Evolutionary conservation across 2,888 invertebrate species (phyloP), one percentile per base, ranked within the genome.

Genomic region (Sarcophaga carnaria): DNA sequence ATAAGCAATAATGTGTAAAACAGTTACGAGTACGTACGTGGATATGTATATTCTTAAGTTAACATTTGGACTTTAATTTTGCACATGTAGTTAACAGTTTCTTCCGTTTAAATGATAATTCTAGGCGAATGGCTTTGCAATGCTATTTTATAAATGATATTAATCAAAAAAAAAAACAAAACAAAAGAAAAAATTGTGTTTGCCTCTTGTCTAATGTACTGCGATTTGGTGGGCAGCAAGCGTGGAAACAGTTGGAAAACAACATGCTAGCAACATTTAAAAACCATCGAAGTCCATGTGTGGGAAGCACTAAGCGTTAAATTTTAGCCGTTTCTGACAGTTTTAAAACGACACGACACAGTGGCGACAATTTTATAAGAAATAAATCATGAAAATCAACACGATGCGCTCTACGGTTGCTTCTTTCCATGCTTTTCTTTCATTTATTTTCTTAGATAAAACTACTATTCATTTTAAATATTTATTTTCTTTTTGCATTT

Each of bases 231-330:
- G 93, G 93, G 92, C 93, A 93, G 92, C 90, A 87, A 93, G 92
- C 93, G 93, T 93, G 93, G 93, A 93, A 93, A 93, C 93, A 93
- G 93, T 93, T 93, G 90, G 91, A 90, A 93, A 93, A 92, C 92
- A 91, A 91, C 92, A 91, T 88, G 85, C 88, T 79, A 91, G 92
- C 92, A 90, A 91, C 91, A 92, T 91, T 91, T 92, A 89, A 90
- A 81, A 86, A 82, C 71, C 76, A 54, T 66, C 82, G 80, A 66
- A 67, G 85, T 87, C 86, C 86, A 80, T 80, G 88, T 89, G 88
- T 89, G 89, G 89, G 89, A 89, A 89, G 89, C 89, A 89, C 87
- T 84, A 88, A 90, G 89, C 90, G 90, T 90, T 90, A 90, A 89
- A 89, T 89, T 89, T 89, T 89, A 88, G 90, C 88, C 88, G 88